phyloP scores from a whole-genome alignment of 2,797 vertebrate genomes.

The Propithecus perrieri region DNA sequence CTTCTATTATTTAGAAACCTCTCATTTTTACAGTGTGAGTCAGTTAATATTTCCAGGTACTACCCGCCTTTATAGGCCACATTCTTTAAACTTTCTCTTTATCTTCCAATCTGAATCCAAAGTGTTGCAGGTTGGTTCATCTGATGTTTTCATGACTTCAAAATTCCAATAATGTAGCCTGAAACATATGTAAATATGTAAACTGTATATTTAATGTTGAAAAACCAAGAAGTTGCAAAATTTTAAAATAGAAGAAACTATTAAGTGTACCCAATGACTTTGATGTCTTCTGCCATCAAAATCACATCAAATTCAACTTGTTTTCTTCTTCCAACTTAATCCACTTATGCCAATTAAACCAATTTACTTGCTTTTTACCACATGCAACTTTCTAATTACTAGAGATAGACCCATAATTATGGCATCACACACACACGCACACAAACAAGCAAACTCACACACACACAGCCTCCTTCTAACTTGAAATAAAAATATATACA shows the following conservation, averaged over 20 bases:
- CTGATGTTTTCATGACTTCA: conserved; percentile 85
- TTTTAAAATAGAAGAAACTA: conserved; percentile 37
- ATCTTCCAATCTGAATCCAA: conserved; percentile 85
- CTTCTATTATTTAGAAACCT: conserved; percentile 81
- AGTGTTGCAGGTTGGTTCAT: conserved; percentile 79
- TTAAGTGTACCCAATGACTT: neutral
- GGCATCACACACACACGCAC: neutral
- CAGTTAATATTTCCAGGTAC: conserved; percentile 84
- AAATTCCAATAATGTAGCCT: conserved; percentile 81
- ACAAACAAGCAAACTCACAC: neutral
- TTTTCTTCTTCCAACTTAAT: conserved; percentile 28
- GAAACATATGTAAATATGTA: conserved; percentile 79
- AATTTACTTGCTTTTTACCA: conserved; percentile 37
- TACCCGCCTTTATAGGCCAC: conserved; percentile 85
- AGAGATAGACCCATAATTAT: neutral
- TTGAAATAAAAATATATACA: conserved; percentile 18
- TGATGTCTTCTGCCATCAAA: conserved; percentile 40
- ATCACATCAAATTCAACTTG: neutral
- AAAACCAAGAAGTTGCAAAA: neutral
- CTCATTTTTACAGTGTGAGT: conserved; percentile 84
- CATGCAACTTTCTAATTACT: conserved; percentile 37
- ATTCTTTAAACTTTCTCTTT: conserved; percentile 84
- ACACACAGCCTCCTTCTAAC: neutral
- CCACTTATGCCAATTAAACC: conserved; percentile 33
- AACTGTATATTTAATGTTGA: conserved; percentile 53